A percentile compares a stretch with the other conserved stretches of the same genome.
These are phyloP conservation scores for Erannis defoliaria DNA, from an alignment of 2,888 invertebrate species.

Conservation along the genomic window DNA sequence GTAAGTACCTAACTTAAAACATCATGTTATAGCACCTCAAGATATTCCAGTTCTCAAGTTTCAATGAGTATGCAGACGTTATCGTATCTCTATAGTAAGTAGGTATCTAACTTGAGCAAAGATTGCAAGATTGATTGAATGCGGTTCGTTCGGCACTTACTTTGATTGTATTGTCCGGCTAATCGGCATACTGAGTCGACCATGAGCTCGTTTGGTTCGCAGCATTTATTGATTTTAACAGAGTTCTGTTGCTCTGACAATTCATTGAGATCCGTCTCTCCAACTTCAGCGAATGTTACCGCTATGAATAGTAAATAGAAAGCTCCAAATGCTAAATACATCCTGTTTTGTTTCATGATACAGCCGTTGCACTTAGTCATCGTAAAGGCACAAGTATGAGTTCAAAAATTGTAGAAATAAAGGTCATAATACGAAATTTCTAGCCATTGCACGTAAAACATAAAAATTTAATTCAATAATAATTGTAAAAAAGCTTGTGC, in stretches of 20 bases:
- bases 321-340: slow-evolving; percentile 63
- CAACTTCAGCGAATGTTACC: slow-evolving; percentile 55
- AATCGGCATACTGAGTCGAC: slow-evolving; percentile 89
- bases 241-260: slow-evolving; percentile 77
- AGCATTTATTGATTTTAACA: slow-evolving; percentile 92
- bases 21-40: too few relatives aligned
- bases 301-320: slow-evolving; percentile 66
- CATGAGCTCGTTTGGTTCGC: slow-evolving; percentile 90
- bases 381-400: slow-evolving; percentile 5
- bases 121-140: slow-evolving; percentile 28
- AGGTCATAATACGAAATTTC: slow-evolving; percentile 8
- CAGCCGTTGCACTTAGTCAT: slow-evolving; percentile 22
- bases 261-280: slow-evolving; percentile 79
- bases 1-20: neutral
- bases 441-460: neutral
- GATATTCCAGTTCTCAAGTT: slow-evolving; percentile 28
- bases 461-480: neutral
- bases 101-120: slow-evolving; percentile 3
- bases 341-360: slow-evolving; percentile 47
- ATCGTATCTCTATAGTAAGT: neutral
- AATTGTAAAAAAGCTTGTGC: neutral
- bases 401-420: neutral
- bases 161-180: slow-evolving; percentile 87
- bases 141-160: slow-evolving; percentile 62
- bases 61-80: slow-evolving; percentile 23